These are phyloP conservation scores for Sminthurides bifidus DNA, from an alignment of 1,140 invertebrate species.

Conservation along the genomic window DNA sequence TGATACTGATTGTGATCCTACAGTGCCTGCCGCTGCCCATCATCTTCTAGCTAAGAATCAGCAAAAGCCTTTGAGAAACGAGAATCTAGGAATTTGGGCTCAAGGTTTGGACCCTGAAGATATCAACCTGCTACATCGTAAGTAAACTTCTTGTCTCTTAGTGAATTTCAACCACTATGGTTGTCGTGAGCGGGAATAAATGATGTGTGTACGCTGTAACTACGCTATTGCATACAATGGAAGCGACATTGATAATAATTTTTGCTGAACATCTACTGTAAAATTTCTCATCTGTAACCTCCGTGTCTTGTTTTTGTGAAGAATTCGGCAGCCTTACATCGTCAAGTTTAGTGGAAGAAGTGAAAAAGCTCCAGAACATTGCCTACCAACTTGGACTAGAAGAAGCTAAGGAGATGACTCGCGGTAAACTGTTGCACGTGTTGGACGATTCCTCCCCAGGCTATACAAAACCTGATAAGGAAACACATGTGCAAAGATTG, in stretches of 20 bases:
- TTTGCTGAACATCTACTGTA: slow-evolving; percentile 4
- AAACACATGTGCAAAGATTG: slow-evolving; percentile 13
- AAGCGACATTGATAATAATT: neutral
- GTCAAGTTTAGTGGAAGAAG: slow-evolving; percentile 72
- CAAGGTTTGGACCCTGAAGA: slow-evolving; percentile 50
- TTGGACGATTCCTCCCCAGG: slow-evolving; percentile 33
- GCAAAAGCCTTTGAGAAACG: slow-evolving; percentile 31
- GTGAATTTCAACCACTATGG: too few relatives aligned
- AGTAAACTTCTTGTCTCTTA: too few relatives aligned
- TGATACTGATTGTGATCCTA: neutral
- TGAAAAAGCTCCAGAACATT: slow-evolving; percentile 80
- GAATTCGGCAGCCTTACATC: slow-evolving; percentile 68
- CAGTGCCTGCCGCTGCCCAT: slow-evolving; percentile 27
- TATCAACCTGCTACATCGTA: slow-evolving; percentile 58
- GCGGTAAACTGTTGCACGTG: slow-evolving; percentile 87
- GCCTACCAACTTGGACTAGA: slow-evolving; percentile 86
- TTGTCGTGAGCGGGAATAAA: slow-evolving; percentile 39
- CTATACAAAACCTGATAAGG: slow-evolving; percentile 11
- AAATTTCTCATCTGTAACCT: neutral
- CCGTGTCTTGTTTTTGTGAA: slow-evolving; percentile 37
- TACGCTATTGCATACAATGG: slow-evolving; percentile 36
- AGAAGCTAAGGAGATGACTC: slow-evolving; percentile 91
- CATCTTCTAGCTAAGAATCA: slow-evolving; percentile 29
- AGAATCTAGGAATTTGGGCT: slow-evolving; percentile 40
- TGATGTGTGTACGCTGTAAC: slow-evolving; percentile 39